Evolutionary conservation across 2,113 vertebrate species (phyloP), one percentile per base, ranked within the genome.

Genomic region (Symphodus melops): DNA sequence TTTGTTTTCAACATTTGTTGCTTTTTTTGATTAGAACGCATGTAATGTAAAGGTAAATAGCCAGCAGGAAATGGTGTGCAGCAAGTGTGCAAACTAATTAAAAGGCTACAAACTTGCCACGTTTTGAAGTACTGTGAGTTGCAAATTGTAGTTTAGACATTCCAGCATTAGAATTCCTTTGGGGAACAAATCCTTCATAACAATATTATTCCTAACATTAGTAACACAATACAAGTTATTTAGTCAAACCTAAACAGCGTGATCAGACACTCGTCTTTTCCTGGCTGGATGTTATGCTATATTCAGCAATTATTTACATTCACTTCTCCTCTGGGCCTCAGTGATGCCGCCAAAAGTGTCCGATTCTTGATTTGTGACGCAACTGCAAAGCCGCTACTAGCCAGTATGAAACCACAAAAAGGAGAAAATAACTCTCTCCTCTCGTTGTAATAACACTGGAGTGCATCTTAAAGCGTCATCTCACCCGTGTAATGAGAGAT

Each of bases 401-500:
- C 77, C 85, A 55, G 86, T 70, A 55, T 81, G 77, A 88, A 91
- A 89, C 85, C 92, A 80, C 83, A 82, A 81, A 70, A 83, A 76
- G 76, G 75, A 79, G 83, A 86, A 84, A 83, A 81, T 73, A 62
- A 39, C 79, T 78, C 63, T 66, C 64, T 77, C 62, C 58, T 63
- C 70, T 51, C 61, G 83, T 75, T 90, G 81, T 60, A 87, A 86
- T 77, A 86, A 85, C 83, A 83, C 51, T 20, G 63, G 55, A 68
- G 56, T 23, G 68, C 76, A 48, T 70, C n/a, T 33, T 39, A 53
- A 76, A 64, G 75, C 79, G 70, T 62, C 82, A 61, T 84, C 89
- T 86, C 86, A 74, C 72, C 83, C 79, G n/a, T 84, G 91, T 87
- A 91, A 92, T 71, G 62, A 57, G 84, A 89, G 84, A 73, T 75